Base-by-base conservation (phyloP, 1,140 invertebrate genomes). In the Druon quercuslanigerum region DNA sequence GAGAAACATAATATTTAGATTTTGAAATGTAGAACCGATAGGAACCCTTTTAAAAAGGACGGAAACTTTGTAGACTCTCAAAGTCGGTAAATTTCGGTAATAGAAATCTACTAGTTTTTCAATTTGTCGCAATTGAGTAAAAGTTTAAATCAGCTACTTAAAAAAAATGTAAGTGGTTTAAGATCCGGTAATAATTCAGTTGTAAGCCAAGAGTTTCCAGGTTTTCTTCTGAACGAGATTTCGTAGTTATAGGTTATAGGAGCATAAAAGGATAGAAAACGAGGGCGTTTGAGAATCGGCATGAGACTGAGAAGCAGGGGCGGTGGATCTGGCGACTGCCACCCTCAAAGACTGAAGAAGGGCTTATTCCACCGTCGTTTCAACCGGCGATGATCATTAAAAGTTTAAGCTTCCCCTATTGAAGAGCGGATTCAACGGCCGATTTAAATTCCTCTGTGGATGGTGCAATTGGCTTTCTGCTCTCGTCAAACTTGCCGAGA, bases 371-470 rank as follows among this genome's bases (percentile, higher is more conserved):
- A 33, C 52, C 16, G 13, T 25, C 57, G 57, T 66, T 66, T 66
- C 60, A 66, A 16, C 33, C 14, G 25, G 20, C 25, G 60, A 66
- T 66, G 60, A 66, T 66, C 60, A 66, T 66, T 66, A 66, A 66
- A 66, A 66, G 60, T 66, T 66, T 66, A 66, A 66, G 60, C 60
- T 13, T 66, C 60, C 60, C 60, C 60, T 66, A 66, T 66, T 66
- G 4, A 66, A 66, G 60, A 40, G 60, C 60, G 60, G 60, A 66
- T 66, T 66, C 60, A 66, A 66, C 60, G 60, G 60, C 60, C 60
- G 60, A 46, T 66, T 66, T 66, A 66, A 66, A 66, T 66, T 66
- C 60, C 60, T 40, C 60, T 66, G 40, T 66, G 60, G 25, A 25
- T 14, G 25, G 60, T 46, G 14, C 60, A 33, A 66, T 66, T 66